These are phyloP conservation scores for Ceratosolen fusciceps DNA, from an alignment of 1,140 invertebrate genomes.

Conservation along the genomic window DNA sequence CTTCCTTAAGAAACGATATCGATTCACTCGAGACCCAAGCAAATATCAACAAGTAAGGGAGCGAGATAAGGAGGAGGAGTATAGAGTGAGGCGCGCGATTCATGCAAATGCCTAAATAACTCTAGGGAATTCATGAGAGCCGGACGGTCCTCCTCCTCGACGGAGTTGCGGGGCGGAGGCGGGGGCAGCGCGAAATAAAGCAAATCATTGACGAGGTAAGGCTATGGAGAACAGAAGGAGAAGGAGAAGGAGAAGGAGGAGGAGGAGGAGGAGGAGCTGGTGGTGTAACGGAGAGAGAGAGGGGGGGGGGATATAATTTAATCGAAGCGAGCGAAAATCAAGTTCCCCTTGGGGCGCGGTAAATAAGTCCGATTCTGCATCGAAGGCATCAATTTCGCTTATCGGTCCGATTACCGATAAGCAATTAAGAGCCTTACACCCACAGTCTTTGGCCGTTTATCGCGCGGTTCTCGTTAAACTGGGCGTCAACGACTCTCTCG, in stretches of 20 bases:
- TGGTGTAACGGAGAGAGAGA: too few relatives aligned
- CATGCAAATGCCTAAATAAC: neutral
- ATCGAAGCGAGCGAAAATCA: constrained; percentile 31
- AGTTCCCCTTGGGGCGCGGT: neutral
- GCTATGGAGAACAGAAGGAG: neutral
- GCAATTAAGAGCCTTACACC: neutral
- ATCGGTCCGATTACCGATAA: constrained; percentile 15
- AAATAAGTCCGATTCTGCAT: constrained; percentile 40
- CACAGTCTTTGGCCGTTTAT: neutral
- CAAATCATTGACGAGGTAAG: constrained; percentile 9
- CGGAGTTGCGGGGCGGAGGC: too few relatives aligned
- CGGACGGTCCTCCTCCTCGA: too few relatives aligned
- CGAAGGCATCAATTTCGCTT: constrained; percentile 39
- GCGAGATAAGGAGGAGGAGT: too few relatives aligned
- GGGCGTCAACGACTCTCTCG: too few relatives aligned
- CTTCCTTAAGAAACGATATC: too few relatives aligned
- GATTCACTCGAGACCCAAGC: too few relatives aligned
- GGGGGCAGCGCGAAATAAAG: constrained; percentile 2
- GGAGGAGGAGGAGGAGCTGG: too few relatives aligned
- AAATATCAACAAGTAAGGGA: too few relatives aligned
- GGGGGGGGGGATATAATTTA: neutral
- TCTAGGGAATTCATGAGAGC: neutral
- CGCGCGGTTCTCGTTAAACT: neutral
- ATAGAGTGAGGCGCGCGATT: neutral
- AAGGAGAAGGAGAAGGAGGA: neutral